phyloP scores from a whole-genome alignment of 2,113 vertebrate species.

The Smithornis capensis region DNA sequence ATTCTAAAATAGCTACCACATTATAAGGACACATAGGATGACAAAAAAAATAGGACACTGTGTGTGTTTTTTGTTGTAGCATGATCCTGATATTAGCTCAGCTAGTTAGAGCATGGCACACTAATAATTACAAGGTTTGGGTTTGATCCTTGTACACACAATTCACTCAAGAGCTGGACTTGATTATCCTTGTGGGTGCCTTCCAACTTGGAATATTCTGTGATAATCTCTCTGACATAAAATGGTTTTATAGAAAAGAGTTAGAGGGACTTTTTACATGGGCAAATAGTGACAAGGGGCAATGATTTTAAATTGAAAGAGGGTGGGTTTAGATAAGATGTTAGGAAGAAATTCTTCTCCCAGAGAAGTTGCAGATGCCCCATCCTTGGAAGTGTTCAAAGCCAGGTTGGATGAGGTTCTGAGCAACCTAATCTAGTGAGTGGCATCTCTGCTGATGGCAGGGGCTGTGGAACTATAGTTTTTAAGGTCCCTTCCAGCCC shows the following conservation, averaged over 20 bases:
- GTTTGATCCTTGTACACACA: neutral
- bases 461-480: neutral
- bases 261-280: neutral
- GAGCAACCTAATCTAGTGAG: neutral
- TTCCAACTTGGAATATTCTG: neutral
- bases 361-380: neutral
- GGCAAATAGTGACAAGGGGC: neutral
- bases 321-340: neutral
- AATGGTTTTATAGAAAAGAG: neutral
- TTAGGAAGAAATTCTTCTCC: neutral
- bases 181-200: neutral
- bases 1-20: neutral
- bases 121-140: neutral
- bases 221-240: too few relatives aligned
- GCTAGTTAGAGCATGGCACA: neutral
- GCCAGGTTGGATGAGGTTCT: neutral
- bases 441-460: neutral
- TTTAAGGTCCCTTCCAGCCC: neutral
- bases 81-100: neutral
- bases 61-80: neutral
- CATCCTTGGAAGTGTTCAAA: neutral
- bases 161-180: neutral
- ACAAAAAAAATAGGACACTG: neutral
- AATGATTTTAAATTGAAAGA: neutral
- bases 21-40: neutral